Conservation (phyloP, 2,888 invertebrate genomes). For the Lordiphosa fenestrarum region DNA sequence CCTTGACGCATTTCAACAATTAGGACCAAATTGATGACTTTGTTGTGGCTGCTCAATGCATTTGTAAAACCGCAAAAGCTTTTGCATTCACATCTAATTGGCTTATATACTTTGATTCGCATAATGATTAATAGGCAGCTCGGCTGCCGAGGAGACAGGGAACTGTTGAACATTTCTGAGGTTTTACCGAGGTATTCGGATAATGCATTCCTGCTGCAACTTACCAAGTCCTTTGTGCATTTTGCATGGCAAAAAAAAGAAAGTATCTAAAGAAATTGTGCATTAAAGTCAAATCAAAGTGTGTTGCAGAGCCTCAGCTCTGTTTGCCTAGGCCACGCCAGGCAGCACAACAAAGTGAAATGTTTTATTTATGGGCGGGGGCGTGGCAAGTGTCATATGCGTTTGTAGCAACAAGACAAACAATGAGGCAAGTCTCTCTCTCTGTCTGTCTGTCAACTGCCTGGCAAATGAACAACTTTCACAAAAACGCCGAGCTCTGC, state of each 20-base stretch:
- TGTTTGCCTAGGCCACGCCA: slow-evolving; percentile 54
- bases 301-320: slow-evolving; percentile 33
- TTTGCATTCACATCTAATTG: slow-evolving; percentile 43
- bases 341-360: slow-evolving; percentile 67
- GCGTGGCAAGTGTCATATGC: slow-evolving; percentile 73
- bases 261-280: slow-evolving; percentile 41
- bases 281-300: slow-evolving; percentile 75
- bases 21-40: slow-evolving; percentile 19
- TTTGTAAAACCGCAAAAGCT: slow-evolving; percentile 40
- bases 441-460: slow-evolving; percentile 54
- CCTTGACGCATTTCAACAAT: not conserved
- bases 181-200: slow-evolving; percentile 31
- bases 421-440: slow-evolving; percentile 49
- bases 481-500: slow-evolving; percentile 48
- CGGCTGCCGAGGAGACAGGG: not conserved
- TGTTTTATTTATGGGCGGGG: slow-evolving; percentile 68
- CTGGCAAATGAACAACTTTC: slow-evolving; percentile 73
- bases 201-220: slow-evolving; percentile 56
- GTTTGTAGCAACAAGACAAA: slow-evolving; percentile 68
- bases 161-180: slow-evolving; percentile 21
- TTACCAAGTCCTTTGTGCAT: slow-evolving; percentile 48
- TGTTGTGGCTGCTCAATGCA: slow-evolving; percentile 38
- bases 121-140: slow-evolving; percentile 49
- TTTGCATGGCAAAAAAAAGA: slow-evolving; percentile 35
- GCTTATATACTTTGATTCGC: slow-evolving; percentile 32